A percentile compares a stretch with the other conserved stretches of the same genome.
These are phyloP conservation scores for Dromiciops gliroides DNA, from an alignment of 2,113 vertebrate species.

Conservation along the genomic window DNA sequence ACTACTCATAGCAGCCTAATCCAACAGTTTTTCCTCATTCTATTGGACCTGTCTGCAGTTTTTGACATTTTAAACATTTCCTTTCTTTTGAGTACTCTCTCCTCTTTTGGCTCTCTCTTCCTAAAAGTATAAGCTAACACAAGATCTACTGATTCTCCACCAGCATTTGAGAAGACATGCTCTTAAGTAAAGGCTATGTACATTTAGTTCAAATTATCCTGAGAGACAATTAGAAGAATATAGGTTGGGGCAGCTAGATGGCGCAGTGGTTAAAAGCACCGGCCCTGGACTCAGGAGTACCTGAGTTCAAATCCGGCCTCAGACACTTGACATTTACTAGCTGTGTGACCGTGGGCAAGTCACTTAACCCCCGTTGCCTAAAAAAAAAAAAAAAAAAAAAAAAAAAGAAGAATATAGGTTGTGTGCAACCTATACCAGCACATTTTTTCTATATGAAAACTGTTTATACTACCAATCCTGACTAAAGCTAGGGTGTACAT, in stretches of 20 bases:
- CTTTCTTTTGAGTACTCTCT: background rate
- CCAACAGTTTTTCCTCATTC: background rate
- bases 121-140: background rate
- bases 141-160: background rate
- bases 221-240: background rate
- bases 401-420: background rate
- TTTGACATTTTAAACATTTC: background rate
- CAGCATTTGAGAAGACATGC: background rate
- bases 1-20: background rate
- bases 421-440: background rate
- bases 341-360: no score
- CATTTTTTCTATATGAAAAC: background rate
- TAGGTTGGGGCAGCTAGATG: no score
- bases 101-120: background rate
- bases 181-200: background rate
- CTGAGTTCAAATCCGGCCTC: no score
- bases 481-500: no score
- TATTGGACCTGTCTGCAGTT: background rate
- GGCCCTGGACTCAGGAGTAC: no score
- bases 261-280: no score
- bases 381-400: no score
- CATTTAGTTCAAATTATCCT: background rate
- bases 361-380: no score
- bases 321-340: no score
- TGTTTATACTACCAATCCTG: background rate